A percentile compares a stretch with the other conserved stretches of the same genome.
Conservation (phyloP, 2,113 vertebrate species). For the Myrmecophaga tridactyla region DNA sequence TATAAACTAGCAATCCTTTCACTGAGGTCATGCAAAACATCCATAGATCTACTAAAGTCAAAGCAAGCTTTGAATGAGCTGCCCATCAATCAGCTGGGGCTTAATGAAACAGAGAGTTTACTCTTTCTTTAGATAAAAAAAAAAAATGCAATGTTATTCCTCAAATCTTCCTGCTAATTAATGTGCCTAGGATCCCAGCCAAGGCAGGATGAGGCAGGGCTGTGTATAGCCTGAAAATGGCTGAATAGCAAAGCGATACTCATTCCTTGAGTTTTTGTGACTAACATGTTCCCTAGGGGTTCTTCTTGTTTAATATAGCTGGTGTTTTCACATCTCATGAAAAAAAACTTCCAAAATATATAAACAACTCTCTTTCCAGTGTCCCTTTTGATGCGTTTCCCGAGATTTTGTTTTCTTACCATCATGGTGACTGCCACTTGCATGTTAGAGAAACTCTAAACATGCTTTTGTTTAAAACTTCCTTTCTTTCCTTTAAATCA, state of each 20-base stretch:
- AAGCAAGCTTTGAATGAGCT: neutral
- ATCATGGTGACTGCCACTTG: neutral
- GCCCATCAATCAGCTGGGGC: neutral
- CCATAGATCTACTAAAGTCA: neutral
- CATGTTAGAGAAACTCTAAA: neutral
- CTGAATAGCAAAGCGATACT: neutral
- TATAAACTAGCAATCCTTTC: neutral
- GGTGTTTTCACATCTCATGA: neutral
- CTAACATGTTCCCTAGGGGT: neutral
- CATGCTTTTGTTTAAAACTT: neutral
- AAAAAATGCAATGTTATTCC: neutral
- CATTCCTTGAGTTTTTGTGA: neutral
- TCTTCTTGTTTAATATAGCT: neutral
- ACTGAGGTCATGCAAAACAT: neutral
- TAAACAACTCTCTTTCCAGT: neutral
- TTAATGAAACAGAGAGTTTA: neutral
- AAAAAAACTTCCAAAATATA: neutral
- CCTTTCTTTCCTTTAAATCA: neutral
- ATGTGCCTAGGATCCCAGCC: neutral
- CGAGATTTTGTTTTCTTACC: neutral
- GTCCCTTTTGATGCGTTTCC: neutral
- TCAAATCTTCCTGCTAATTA: neutral
- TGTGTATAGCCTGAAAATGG: neutral
- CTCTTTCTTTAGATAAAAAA: neutral
- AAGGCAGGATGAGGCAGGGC: rapidly evolving